phyloP scores from a whole-genome alignment of 2,888 invertebrate species.

The Homarus gammarus region DNA sequence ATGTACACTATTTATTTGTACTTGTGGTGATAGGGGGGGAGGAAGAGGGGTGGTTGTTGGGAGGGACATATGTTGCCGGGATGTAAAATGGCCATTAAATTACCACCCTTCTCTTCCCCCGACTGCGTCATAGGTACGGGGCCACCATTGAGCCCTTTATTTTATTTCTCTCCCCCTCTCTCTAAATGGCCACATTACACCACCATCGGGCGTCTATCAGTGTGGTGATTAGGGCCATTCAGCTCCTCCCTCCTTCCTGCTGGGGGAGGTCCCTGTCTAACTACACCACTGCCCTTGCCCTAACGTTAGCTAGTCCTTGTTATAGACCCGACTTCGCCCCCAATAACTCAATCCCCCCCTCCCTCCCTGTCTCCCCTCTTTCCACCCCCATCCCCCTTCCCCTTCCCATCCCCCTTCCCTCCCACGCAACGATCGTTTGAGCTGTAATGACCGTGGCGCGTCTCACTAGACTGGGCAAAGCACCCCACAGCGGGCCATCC shows the following conservation, averaged over 20 bases:
- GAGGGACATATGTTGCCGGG: neutral
- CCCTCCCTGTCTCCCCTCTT: neutral
- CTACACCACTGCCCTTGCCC: neutral
- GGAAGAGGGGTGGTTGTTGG: neutral
- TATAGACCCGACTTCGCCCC: neutral
- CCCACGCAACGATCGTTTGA: constrained; percentile 1
- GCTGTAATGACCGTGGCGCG: constrained; percentile 14
- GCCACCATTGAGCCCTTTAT: neutral
- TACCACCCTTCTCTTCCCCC: too few relatives aligned
- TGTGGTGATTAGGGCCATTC: neutral
- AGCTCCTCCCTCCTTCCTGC: neutral
- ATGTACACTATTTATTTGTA: too few relatives aligned
- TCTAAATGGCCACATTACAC: neutral
- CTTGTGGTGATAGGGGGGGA: neutral
- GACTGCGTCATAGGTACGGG: too few relatives aligned
- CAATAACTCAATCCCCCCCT: neutral
- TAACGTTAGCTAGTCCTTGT: too few relatives aligned
- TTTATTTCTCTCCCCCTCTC: neutral
- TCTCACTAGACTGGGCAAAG: constrained; percentile 4
- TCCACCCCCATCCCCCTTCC: neutral
- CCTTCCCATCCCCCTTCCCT: neutral
- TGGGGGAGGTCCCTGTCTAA: too few relatives aligned
- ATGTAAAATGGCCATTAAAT: too few relatives aligned
- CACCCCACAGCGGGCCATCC: too few relatives aligned
- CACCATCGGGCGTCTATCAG: neutral